Evolutionary conservation across 2,797 vertebrate genomes (phyloP), one percentile per base, ranked within the genome.

Genomic region (Pterois miles): DNA sequence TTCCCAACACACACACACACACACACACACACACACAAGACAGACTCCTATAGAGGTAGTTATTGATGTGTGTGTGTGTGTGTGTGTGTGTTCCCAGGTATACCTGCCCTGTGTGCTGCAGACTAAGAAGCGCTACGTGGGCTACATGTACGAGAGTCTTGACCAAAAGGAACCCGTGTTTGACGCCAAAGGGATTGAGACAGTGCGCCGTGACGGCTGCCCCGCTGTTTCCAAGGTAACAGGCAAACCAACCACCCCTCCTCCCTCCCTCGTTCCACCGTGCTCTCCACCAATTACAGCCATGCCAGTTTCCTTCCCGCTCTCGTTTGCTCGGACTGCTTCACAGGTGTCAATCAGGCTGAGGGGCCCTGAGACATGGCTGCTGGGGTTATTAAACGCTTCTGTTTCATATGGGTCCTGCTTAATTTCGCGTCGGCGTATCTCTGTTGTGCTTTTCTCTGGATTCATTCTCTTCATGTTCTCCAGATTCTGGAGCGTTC

Each of bases 141-240:
- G 98, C 82, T 99, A 99, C 88, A 99, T 98, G 98, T 99, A 99
- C 83, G 98, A 99, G 93, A 97, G 94, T 77, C 90, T 97, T 73
- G 97, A 98, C 67, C 98, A 99, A 78, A 98, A 98, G 86, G 97
- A 98, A 86, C 97, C 98, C 0, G 93, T 97, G 88, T 99, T 98
- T 88, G 97, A 99, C 8, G 98, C 98, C 91, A 99, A 99, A 95
- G 98, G 98, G 80, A 99, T 99, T 60, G 98, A 99, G 93, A 99
- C 98, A 0, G 98, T 99, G 73, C 96, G 98, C 81, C 96, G 98
- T 57, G 98, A 99, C 50, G 95, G 96, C 83, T 99, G 98, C 91
- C 97, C 98, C 68, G 98, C 98, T 92, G 98, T 99, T 95, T 95
- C 97, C 92, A 99, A 99, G 97, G 98, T 99, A 96, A 96, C 86